phyloP scores from a whole-genome alignment of 2,797 vertebrate genomes.

The Enoplosus armatus region DNA sequence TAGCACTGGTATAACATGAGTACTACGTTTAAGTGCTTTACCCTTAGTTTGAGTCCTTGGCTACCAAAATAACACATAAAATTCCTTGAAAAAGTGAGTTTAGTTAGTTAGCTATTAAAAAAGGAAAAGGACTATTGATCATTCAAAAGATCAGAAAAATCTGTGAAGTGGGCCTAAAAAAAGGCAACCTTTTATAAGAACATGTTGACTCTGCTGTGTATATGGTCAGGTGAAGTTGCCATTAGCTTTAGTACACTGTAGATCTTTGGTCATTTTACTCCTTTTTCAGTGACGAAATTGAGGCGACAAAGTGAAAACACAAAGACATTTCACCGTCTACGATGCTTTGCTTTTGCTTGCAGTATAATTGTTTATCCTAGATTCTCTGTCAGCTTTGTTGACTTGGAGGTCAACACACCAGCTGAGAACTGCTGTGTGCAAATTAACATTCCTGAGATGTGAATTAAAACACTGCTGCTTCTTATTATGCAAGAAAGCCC shows the following conservation, averaged over 20 bases:
- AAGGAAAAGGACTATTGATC: neutral
- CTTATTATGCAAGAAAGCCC: constrained; percentile 7
- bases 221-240: neutral
- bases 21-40: neutral
- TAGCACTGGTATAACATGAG: neutral
- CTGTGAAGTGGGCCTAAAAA: neutral
- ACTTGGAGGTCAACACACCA: constrained; percentile 1
- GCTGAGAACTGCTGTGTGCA: neutral
- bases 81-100: neutral
- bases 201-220: neutral
- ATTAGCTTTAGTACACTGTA: neutral
- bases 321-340: neutral
- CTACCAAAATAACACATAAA: neutral
- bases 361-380: neutral
- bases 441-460: constrained; percentile 14
- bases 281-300: neutral
- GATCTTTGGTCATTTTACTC: neutral
- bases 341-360: neutral
- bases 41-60: neutral
- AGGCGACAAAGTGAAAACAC: neutral
- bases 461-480: neutral
- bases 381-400: neutral
- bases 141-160: constrained; percentile 1
- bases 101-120: neutral
- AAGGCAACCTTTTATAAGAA: neutral